phyloP scores from a whole-genome alignment of 2,113 vertebrate species.

The Aythya baeri region DNA sequence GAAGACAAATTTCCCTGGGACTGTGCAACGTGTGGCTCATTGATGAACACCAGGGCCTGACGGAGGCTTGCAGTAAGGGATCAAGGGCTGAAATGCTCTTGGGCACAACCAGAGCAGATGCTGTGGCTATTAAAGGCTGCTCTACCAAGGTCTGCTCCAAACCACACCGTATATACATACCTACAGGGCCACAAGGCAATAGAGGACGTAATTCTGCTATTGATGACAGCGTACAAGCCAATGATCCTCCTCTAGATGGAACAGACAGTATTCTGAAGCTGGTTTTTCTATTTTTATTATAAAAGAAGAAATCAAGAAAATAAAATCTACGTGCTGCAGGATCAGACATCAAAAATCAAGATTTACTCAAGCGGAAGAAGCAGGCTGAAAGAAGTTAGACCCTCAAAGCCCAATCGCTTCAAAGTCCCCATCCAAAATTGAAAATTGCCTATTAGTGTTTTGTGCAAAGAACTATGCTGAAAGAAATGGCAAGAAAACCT shows the following conservation, averaged over 20 bases:
- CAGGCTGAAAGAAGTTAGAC: background rate
- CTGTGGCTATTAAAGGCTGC: background rate
- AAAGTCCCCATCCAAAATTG: background rate
- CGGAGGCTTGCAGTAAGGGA: background rate
- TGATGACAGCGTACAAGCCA: background rate
- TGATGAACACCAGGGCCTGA: background rate
- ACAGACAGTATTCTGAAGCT: background rate
- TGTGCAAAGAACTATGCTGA: background rate
- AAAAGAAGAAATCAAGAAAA: background rate
- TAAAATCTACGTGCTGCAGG: background rate
- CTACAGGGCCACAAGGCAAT: background rate
- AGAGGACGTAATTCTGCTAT: background rate
- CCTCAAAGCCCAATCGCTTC: background rate
- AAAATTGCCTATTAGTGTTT: background rate
- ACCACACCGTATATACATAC: background rate
- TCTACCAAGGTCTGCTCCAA: background rate
- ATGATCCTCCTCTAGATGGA: background rate
- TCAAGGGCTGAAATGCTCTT: accelerated
- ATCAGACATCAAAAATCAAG: background rate
- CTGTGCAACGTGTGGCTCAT: accelerated
- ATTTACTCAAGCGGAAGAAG: background rate
- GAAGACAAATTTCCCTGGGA: background rate
- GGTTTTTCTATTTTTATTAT: background rate
- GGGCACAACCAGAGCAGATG: background rate
- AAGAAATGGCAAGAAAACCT: background rate